A percentile compares a stretch with the other conserved stretches of the same genome.
Evolutionary conservation across 2,888 invertebrate genomes (phyloP).

Genomic region (Apamea epomidion): DNA sequence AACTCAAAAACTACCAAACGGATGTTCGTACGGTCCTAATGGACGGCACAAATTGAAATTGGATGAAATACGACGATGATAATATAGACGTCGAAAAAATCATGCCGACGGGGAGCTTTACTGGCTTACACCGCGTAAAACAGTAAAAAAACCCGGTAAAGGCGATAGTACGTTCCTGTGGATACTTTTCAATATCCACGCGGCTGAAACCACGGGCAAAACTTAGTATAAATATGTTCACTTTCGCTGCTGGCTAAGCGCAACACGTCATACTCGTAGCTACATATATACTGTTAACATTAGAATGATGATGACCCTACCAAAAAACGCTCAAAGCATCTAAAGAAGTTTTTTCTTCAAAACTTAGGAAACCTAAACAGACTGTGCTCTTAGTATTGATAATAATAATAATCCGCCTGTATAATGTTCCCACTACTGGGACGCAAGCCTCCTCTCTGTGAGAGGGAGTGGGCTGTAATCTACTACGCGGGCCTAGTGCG

Average conservation of each 20-base stretch:
- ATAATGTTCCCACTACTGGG: too few relatives aligned
- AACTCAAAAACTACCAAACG: background rate
- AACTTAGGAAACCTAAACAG: background rate
- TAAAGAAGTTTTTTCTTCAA: background rate
- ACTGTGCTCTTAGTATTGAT: background rate
- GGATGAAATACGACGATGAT: background rate
- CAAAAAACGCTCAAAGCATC: background rate
- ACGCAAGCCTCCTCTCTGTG: too few relatives aligned
- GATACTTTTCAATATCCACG: background rate
- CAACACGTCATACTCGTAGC: background rate
- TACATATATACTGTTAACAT: background rate
- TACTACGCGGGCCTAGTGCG: too few relatives aligned
- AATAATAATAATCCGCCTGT: too few relatives aligned
- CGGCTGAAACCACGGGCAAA: background rate
- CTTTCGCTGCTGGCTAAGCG: background rate
- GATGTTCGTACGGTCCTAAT: too few relatives aligned
- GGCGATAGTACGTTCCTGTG: background rate
- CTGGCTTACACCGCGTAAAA: background rate
- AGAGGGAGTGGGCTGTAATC: too few relatives aligned
- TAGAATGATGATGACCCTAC: background rate
- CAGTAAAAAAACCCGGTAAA: background rate
- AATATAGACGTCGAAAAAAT: background rate
- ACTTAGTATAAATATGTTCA: background rate
- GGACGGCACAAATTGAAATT: background rate
- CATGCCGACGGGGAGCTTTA: background rate